phyloP scores from a whole-genome alignment of 2,888 invertebrate species.

The Campoplex capitator region DNA sequence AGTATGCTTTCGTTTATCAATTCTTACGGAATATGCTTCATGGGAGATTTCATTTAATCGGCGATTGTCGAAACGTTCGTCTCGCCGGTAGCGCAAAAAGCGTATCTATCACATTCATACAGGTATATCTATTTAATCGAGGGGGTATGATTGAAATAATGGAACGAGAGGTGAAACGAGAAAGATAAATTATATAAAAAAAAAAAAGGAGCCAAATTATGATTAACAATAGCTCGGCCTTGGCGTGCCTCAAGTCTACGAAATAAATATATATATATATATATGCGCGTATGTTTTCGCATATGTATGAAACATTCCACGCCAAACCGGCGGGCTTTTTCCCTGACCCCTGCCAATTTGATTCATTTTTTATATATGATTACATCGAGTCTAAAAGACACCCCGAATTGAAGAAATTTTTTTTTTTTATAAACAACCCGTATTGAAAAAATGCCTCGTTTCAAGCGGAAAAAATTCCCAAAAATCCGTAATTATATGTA shows the following conservation, averaged over 20 bases:
- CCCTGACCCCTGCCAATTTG: no score
- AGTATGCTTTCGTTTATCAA: neutral
- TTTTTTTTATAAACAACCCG: no score
- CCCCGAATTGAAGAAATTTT: no score
- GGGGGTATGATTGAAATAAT: neutral
- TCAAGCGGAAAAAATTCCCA: no score
- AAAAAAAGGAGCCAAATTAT: constrained; percentile 42
- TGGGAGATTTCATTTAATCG: neutral
- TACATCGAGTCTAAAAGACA: no score
- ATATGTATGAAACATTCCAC: neutral
- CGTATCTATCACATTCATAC: neutral
- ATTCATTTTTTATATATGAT: no score
- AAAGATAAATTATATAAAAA: constrained; percentile 35
- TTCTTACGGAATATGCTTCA: neutral
- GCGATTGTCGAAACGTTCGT: neutral
- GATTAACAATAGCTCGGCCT: constrained; percentile 64
- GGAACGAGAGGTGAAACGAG: neutral
- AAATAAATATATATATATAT: neutral
- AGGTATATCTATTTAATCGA: neutral
- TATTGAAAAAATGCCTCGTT: no score
- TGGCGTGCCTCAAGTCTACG: constrained; percentile 69
- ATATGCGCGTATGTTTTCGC: neutral
- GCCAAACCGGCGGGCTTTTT: no score
- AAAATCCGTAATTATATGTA: no score
- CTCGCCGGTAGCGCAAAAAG: neutral